Evolutionary conservation across 1,140 invertebrate species (phyloP).

Genomic region (Armadillidium nasatum): DNA sequence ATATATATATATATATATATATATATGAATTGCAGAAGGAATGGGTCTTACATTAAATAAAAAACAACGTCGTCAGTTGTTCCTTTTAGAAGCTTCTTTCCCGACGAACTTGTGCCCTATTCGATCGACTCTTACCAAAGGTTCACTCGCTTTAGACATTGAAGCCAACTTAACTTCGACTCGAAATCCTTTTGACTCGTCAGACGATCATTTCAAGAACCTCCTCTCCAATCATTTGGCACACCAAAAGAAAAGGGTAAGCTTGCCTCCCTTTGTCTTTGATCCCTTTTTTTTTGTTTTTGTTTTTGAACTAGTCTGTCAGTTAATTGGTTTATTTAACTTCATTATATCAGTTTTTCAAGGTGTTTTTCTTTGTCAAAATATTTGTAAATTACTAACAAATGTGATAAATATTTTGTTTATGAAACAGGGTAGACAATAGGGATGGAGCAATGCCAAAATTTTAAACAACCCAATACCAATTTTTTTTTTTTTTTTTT

Average conservation of each 20-base stretch:
- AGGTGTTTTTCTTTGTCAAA: no score
- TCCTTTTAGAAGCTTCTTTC: slow-evolving; percentile 50
- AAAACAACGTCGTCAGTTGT: slow-evolving; percentile 53
- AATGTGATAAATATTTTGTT: no score
- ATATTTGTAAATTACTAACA: no score
- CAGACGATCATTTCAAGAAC: slow-evolving; percentile 51
- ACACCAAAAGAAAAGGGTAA: slow-evolving; percentile 58
- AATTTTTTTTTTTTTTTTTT: no score
- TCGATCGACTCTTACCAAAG: slow-evolving; percentile 51
- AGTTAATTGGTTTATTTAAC: no score
- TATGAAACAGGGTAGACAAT: no score
- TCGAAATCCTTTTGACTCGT: slow-evolving; percentile 57
- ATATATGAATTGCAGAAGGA: slow-evolving; percentile 56
- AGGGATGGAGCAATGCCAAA: no score
- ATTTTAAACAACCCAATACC: no score
- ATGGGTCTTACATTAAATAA: slow-evolving; percentile 52
- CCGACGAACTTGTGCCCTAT: slow-evolving; percentile 54
- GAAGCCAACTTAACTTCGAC: slow-evolving; percentile 50
- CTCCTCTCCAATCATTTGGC: slow-evolving; percentile 50
- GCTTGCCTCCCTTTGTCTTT: no score
- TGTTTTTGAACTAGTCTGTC: no score
- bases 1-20: no score
- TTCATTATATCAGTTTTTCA: no score
- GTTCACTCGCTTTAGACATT: slow-evolving; percentile 51
- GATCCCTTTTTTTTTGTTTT: slow-evolving; percentile 45